Conservation (phyloP, 2,888 invertebrate genomes). For the Pristionchus maxplancki region DNA sequence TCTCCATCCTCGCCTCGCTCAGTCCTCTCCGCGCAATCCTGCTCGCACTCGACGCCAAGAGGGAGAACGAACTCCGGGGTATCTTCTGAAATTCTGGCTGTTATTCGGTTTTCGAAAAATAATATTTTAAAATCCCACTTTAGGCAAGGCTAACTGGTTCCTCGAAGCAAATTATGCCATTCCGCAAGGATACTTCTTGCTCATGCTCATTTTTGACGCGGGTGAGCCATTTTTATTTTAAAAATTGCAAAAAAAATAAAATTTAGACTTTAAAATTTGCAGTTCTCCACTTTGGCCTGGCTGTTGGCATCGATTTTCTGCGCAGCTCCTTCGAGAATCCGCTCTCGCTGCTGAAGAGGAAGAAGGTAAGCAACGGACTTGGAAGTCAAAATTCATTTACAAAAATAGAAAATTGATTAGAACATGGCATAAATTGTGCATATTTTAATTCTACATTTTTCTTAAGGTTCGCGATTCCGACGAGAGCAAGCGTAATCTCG, state of each 20-base stretch:
- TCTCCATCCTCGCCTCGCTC: neutral
- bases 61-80: slow-evolving; percentile 9
- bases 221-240: neutral
- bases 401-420: neutral
- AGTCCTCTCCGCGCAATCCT: neutral
- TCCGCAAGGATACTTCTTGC: neutral
- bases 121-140: neutral
- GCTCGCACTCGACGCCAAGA: neutral
- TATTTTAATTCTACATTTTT: too few species aligned
- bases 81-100: too few species aligned
- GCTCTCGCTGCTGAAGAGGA: neutral
- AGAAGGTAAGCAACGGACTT: too few species aligned
- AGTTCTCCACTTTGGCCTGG: neutral
- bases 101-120: neutral
- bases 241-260: neutral
- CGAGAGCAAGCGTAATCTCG: neutral
- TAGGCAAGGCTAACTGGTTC: neutral
- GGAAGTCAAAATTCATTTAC: too few species aligned
- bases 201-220: neutral
- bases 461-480: neutral
- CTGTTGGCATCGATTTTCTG: neutral
- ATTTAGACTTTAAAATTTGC: neutral
- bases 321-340: neutral
- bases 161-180: neutral
- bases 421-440: too few species aligned